Base-by-base conservation (phyloP, 2,113 vertebrate species). In the Acrocephalus arundinaceus region DNA sequence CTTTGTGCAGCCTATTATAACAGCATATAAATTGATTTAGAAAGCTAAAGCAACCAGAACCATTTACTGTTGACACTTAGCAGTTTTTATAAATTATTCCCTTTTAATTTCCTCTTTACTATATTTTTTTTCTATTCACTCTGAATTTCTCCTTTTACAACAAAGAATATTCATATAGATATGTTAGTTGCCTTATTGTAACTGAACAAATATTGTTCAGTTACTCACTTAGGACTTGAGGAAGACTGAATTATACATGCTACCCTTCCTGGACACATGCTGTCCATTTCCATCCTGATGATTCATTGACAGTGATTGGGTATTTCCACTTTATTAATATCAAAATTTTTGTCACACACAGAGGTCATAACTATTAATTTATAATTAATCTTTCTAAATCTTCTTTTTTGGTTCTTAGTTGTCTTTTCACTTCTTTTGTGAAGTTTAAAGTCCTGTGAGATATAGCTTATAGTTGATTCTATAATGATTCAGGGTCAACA, bases 401-500 rank as follows among this genome's bases (percentile, higher is more conserved):
- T 88, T 77, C 15, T 59, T 58, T 27, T 63, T 61, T 58, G 2
- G 16, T 82, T 41, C 45, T 57, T 24, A 58, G 3, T 35, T 93
- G 66, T 91, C 11, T 25, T 94, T 79, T 91, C 19, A 48, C 8
- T 87, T 71, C 11, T 72, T 74, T 63, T 67, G 27, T 67, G 23
- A 91, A 81, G 39, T 58, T 43, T 19, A 74, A 7, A 3, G 16
- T 72, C 25, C 28, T 80, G n/a, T 92, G 52, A 89, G 90, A 81
- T 52, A 75, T 3, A 71, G 41, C 9, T 17, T 90, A 20, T 46
- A 41, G 33, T 16, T 74, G 68, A 89, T 91, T 77, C 46, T 85
- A 28, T 58, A 82, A 68, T 66, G 80, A 74, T 85, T 96, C 88
- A 57, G 8, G 48, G 63, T 48, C 37, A 91, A 49, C 59, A 46